Percentiles rank a stretch among this genome's conserved stretches.
Evolutionary conservation across 2,113 vertebrate species (phyloP).

Genomic region (Takifugu bimaculatus): DNA sequence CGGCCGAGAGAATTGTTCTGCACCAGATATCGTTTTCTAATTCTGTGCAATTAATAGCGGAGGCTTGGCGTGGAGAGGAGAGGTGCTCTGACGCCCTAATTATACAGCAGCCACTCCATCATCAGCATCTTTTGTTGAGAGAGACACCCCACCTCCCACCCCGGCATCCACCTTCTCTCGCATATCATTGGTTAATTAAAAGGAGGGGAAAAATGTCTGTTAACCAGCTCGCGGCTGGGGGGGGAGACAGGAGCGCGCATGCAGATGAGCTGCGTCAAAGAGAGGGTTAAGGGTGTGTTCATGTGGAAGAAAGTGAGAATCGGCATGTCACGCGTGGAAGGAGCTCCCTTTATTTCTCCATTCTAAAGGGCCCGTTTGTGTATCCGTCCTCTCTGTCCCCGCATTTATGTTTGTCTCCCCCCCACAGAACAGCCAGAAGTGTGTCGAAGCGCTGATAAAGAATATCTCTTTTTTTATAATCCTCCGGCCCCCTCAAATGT

Average conservation of each 20-base stretch:
- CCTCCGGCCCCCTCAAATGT: slow-evolving; percentile 31
- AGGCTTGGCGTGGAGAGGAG: slow-evolving; percentile 93
- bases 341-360: slow-evolving; percentile 96
- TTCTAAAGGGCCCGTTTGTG: slow-evolving; percentile 97
- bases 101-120: slow-evolving; percentile 99
- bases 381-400: slow-evolving; percentile 83
- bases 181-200: slow-evolving; percentile 99
- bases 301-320: slow-evolving; percentile 88
- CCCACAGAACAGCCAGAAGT: slow-evolving; percentile 80
- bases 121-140: slow-evolving; percentile 99
- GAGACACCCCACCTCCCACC: slow-evolving; percentile 75
- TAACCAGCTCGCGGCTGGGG: slow-evolving; percentile 68
- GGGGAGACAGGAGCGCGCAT: slow-evolving; percentile 2
- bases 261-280: slow-evolving; percentile 32
- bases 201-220: slow-evolving; percentile 73
- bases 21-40: slow-evolving; percentile 99
- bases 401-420: slow-evolving; percentile 70
- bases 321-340: slow-evolving; percentile 86
- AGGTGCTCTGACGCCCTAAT: slow-evolving; percentile 95
- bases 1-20: slow-evolving; percentile 97
- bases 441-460: slow-evolving; percentile 58
- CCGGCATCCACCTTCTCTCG: slow-evolving; percentile 57
- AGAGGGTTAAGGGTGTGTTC: slow-evolving; percentile 81
- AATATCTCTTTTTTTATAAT: slow-evolving; percentile 33
- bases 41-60: slow-evolving; percentile 99